Evolutionary conservation across 2,113 vertebrate species (phyloP).

Genomic region (Petrocephalus zakoni): DNA sequence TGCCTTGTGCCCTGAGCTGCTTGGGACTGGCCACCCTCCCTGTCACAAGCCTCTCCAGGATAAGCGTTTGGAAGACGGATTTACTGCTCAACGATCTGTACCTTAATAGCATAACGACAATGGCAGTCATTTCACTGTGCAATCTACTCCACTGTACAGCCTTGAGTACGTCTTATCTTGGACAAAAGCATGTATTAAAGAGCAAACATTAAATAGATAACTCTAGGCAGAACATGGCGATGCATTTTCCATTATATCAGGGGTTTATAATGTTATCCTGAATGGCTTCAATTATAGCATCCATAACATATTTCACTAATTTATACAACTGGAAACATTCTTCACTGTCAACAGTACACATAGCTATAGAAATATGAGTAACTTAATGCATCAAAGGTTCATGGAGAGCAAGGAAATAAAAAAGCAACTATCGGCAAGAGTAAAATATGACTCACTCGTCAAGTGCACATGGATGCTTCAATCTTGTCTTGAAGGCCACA

Average conservation of each 20-base stretch:
- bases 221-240: not conserved
- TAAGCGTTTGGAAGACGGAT: not conserved
- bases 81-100: not conserved
- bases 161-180: not conserved
- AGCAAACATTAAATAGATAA: not conserved
- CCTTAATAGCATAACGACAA: not conserved
- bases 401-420: constrained; percentile 17
- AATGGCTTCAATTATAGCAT: not conserved
- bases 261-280: not conserved
- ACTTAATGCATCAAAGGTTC: constrained; percentile 1
- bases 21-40: not conserved
- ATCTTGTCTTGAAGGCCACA: constrained; percentile 6
- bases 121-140: not conserved
- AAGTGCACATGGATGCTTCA: not conserved
- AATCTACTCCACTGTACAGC: not conserved
- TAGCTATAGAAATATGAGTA: not conserved
- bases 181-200: not conserved
- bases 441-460: constrained; percentile 3
- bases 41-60: not conserved
- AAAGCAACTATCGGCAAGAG: not conserved
- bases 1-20: no score
- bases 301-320: not conserved
- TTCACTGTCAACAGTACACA: not conserved
- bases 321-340: not conserved
- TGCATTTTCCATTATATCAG: not conserved